Base-by-base conservation (phyloP, 2,113 vertebrate species). In the Porphyrio hochstetteri region DNA sequence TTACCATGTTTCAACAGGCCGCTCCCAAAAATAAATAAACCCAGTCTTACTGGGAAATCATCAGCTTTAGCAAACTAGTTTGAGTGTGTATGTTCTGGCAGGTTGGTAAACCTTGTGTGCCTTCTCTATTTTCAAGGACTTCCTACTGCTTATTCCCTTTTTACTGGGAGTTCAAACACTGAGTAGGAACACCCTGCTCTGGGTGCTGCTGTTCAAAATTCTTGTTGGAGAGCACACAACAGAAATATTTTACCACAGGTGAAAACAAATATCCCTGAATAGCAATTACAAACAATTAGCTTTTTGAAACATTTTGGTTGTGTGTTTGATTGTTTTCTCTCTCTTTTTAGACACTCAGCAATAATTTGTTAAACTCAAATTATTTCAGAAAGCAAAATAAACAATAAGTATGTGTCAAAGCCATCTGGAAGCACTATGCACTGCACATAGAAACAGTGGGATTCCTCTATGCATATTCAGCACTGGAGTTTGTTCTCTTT, bases 311-410 rank as follows among this genome's bases (percentile, higher is more conserved):
- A 20, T 88, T 95, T 44, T 33, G 15, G 16, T 50, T 85, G 4
- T 25, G 16, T 65, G 48, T 76, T 50, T 86, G 24, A 82, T 85
- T 96, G 29, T n/a, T 95, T 88, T 46, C 38, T 81, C 13, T 63
- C 46, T 82, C 69, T 55, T 92, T 90, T 95, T 69, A 96, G 60
- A 82, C n/a, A 76, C 29, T 88, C 6, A 2, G n/a, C 81, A 92
- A 61, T 76, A 93, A 95, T 96, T 90, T 82, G 68, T 92, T 93
- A 56, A 93, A 93, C 35, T 44, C 33, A 91, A 93, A 94, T 82
- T 90, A 88, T 92, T 92, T 92, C 82, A 64, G 76, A 88, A 90
- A 95, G 56, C 65, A 90, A 83, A 94, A 70, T 75, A 88, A 92
- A 90, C 27, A 78, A 74, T 86, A 80, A 86, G 29, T 64, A 61